Evolutionary conservation across 2,888 invertebrate species (phyloP).

Genomic region (Lasioglossum lativentre): DNA sequence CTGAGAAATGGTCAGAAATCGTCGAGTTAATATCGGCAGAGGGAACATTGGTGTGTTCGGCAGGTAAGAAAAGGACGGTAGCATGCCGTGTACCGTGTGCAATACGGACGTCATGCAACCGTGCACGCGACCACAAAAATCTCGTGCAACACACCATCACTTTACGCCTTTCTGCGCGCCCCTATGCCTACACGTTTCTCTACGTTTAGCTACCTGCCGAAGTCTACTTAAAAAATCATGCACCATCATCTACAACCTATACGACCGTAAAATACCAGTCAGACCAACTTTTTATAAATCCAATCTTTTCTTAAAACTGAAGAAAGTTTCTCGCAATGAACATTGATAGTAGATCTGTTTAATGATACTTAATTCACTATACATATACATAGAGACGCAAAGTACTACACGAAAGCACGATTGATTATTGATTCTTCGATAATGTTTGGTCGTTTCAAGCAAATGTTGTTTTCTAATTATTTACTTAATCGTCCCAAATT

Average conservation of each 20-base stretch:
- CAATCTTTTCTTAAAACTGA: background rate
- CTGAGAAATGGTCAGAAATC: slow-evolving; percentile 70
- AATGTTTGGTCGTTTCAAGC: background rate
- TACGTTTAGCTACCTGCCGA: slow-evolving; percentile 25
- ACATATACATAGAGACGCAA: background rate
- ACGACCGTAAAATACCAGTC: background rate
- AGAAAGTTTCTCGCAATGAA: background rate
- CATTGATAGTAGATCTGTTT: background rate
- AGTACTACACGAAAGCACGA: background rate
- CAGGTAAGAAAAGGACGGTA: slow-evolving; percentile 72
- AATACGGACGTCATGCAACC: slow-evolving; percentile 76
- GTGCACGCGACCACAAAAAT: slow-evolving; percentile 77
- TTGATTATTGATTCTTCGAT: background rate
- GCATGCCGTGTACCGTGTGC: slow-evolving; percentile 73
- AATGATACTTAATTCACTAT: background rate
- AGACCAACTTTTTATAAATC: background rate
- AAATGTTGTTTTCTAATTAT: background rate
- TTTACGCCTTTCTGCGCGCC: slow-evolving; percentile 56
- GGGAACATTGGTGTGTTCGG: slow-evolving; percentile 72
- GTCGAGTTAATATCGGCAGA: slow-evolving; percentile 69
- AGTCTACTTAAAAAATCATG: slow-evolving; percentile 27
- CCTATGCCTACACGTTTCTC: slow-evolving; percentile 28
- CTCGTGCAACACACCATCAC: slow-evolving; percentile 59
- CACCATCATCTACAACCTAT: slow-evolving; percentile 16
- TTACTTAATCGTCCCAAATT: background rate